Conservation (phyloP, 2,113 vertebrate genomes). For the Melozone crissalis region DNA sequence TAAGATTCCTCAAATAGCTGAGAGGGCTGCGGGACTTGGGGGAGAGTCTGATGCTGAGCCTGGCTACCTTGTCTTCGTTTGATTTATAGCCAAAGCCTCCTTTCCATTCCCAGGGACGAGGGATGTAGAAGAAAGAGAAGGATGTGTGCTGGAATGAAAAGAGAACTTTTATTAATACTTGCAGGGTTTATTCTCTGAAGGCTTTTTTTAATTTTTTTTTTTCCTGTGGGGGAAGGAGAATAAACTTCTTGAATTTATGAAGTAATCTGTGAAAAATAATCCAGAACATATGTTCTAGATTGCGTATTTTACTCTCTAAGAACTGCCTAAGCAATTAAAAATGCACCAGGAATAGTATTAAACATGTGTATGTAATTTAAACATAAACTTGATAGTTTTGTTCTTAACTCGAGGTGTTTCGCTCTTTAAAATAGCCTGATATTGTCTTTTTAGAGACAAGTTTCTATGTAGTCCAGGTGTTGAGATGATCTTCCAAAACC, state of each 20-base stretch:
- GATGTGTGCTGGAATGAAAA: constrained; percentile 25
- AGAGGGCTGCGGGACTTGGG: constrained; percentile 20
- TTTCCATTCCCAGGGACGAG: constrained; percentile 10
- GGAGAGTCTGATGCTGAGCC: constrained; percentile 59
- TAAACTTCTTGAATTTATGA: constrained; percentile 61
- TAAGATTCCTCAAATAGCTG: constrained; percentile 30
- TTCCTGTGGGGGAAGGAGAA: not conserved
- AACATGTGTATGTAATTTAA: not conserved
- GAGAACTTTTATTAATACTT: constrained; percentile 54
- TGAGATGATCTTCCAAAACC: not conserved
- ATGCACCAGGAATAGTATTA: constrained; percentile 6
- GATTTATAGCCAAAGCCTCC: constrained; percentile 6
- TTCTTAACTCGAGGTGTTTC: not conserved
- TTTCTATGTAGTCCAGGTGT: rapidly evolving
- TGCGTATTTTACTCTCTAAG: not conserved
- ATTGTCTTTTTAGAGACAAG: not conserved
- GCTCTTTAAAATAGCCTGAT: not conserved
- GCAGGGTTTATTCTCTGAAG: not conserved
- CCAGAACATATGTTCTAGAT: constrained; percentile 39
- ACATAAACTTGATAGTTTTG: not conserved
- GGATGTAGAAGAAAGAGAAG: constrained; percentile 60
- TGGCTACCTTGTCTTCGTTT: constrained; percentile 12
- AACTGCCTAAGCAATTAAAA: constrained; percentile 50
- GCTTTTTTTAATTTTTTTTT: not conserved
- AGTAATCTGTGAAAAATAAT: constrained; percentile 47